Evolutionary conservation across 2,888 invertebrate genomes (phyloP).

Genomic region (Noctua comes): DNA sequence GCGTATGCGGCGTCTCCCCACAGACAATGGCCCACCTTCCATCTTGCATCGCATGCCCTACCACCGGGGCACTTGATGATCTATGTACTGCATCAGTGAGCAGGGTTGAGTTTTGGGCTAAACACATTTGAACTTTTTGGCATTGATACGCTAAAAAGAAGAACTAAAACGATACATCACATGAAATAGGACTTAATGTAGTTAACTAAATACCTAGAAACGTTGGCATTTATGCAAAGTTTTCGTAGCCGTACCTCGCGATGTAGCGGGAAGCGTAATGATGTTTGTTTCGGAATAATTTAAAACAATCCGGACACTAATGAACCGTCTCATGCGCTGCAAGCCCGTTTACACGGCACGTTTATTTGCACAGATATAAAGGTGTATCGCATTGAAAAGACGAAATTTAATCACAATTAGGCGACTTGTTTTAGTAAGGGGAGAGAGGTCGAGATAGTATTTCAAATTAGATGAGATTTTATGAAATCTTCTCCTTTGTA

Average conservation of each 20-base stretch:
- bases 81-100: no score
- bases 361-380: constrained; percentile 21
- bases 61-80: no score
- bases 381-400: neutral
- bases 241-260: constrained; percentile 51
- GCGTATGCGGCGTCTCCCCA: no score
- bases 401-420: constrained; percentile 29
- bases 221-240: neutral
- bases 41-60: no score
- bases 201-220: neutral
- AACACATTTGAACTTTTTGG: no score
- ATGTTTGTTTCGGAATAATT: constrained; percentile 69
- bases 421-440: neutral
- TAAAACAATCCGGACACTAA: constrained; percentile 65
- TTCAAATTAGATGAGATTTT: neutral
- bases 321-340: constrained; percentile 56
- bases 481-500: neutral
- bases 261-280: constrained; percentile 54
- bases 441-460: neutral
- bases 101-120: no score
- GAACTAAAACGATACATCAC: no score
- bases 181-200: neutral
- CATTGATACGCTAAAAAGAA: no score
- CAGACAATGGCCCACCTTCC: no score
- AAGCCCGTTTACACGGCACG: constrained; percentile 12